Conservation (phyloP, 2,113 vertebrate genomes). For the Oophaga pumilio region DNA sequence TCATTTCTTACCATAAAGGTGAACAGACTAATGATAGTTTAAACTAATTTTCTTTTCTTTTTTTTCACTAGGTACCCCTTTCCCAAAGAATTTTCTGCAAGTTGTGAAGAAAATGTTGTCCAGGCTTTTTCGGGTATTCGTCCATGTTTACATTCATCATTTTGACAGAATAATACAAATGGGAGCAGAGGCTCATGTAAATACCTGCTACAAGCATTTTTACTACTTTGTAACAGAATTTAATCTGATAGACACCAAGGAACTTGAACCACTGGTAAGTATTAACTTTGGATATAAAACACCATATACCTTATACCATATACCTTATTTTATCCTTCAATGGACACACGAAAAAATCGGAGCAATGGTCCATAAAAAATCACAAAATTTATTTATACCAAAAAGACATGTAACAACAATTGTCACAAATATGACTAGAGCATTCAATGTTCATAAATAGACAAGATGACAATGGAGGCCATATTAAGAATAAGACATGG, state of each 20-base stretch:
- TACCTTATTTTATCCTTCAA: background rate
- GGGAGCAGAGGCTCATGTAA: conserved; percentile 96
- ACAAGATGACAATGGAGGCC: too few species aligned
- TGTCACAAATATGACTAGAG: too few species aligned
- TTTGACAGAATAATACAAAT: conserved; percentile 93
- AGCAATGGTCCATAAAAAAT: too few species aligned
- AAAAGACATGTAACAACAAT: too few species aligned
- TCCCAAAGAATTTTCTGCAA: conserved; percentile 94
- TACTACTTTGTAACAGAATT: conserved; percentile 96
- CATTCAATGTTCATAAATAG: too few species aligned
- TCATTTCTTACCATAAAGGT: too few species aligned
- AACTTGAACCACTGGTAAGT: conserved; percentile 96
- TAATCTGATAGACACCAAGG: conserved; percentile 94
- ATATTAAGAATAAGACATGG: too few species aligned
- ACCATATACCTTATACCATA: background rate
- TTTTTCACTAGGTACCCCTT: conserved; percentile 86
- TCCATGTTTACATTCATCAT: conserved; percentile 98
- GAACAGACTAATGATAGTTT: too few species aligned
- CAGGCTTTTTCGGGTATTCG: conserved; percentile 94
- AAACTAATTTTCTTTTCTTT: background rate
- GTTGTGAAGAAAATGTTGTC: conserved; percentile 96
- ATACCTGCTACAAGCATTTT: conserved; percentile 99
- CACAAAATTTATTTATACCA: too few species aligned
- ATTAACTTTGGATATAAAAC: too few species aligned
- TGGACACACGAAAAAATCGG: too few species aligned